Percentiles rank a stretch among this genome's conserved stretches.
Conservation (phyloP, 2,113 vertebrate species). For the Acrocephalus arundinaceus region DNA sequence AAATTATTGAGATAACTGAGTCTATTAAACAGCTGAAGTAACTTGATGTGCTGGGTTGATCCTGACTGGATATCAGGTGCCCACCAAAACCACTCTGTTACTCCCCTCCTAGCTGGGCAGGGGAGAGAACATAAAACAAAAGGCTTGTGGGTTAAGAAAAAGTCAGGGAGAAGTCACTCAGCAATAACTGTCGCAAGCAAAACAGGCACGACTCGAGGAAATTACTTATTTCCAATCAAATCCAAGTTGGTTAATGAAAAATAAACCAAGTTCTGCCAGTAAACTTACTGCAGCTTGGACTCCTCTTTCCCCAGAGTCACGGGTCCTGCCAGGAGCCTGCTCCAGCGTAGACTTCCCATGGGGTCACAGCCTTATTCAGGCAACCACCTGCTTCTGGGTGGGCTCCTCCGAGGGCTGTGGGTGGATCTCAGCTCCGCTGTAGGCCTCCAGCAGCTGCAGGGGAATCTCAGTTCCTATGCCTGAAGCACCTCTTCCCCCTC, state of each 20-base stretch:
- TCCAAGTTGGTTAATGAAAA: not conserved
- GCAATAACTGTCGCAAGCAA: rapidly evolving
- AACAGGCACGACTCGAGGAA: rapidly evolving
- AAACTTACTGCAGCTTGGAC: not conserved
- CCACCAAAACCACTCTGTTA: not conserved
- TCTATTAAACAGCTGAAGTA: not conserved
- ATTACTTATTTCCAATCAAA: not conserved
- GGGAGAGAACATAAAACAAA: not conserved
- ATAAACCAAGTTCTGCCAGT: not conserved
- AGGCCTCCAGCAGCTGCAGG: not conserved
- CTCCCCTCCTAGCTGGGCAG: not conserved
- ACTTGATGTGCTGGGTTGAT: not conserved
- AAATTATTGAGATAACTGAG: constrained; percentile 44
- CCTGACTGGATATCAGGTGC: not conserved
- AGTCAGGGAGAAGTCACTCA: not conserved
- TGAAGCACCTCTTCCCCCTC: not conserved
- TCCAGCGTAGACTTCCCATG: rapidly evolving
- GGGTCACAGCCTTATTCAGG: not conserved
- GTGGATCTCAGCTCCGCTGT: not conserved
- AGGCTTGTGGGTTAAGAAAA: rapidly evolving
- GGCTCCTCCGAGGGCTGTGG: not conserved
- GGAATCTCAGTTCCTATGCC: not conserved
- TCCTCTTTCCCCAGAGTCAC: not conserved
- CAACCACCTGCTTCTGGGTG: not conserved
- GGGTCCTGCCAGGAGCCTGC: not conserved